Evolutionary conservation across 2,797 vertebrate genomes (phyloP).

Genomic region (Cuniculus paca): DNA sequence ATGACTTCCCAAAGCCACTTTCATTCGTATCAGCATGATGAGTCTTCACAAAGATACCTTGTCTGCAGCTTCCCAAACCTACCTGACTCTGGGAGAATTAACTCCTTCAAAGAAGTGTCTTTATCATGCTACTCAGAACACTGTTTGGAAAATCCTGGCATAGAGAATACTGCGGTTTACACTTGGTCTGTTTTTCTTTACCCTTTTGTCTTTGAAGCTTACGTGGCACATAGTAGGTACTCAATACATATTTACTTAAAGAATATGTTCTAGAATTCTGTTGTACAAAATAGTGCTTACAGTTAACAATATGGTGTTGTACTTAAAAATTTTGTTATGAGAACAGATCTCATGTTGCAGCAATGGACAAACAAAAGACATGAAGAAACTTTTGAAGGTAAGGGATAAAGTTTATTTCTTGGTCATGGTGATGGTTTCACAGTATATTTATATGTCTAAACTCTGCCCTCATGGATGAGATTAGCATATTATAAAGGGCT

Average conservation of each 20-base stretch:
- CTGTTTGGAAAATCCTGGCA: neutral
- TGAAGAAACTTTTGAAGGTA: neutral
- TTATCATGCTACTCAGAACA: neutral
- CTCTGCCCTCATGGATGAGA: neutral
- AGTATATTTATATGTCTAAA: neutral
- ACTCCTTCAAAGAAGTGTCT: neutral
- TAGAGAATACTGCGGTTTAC: neutral
- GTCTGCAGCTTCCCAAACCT: neutral
- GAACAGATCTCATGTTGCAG: neutral
- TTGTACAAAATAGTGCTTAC: neutral
- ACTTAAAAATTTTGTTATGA: neutral
- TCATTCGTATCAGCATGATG: neutral
- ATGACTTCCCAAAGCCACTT: neutral
- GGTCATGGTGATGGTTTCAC: neutral
- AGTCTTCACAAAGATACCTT: neutral
- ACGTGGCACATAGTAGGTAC: neutral
- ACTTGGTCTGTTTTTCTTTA: neutral
- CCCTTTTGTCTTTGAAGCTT: neutral
- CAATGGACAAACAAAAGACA: neutral
- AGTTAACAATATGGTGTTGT: neutral
- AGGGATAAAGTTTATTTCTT: neutral
- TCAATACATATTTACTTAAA: neutral
- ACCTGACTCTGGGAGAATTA: neutral
- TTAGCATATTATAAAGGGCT: neutral
- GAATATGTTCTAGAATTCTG: neutral